Base-by-base conservation (phyloP, 2,797 vertebrate species). In the Trematomus bernacchii region DNA sequence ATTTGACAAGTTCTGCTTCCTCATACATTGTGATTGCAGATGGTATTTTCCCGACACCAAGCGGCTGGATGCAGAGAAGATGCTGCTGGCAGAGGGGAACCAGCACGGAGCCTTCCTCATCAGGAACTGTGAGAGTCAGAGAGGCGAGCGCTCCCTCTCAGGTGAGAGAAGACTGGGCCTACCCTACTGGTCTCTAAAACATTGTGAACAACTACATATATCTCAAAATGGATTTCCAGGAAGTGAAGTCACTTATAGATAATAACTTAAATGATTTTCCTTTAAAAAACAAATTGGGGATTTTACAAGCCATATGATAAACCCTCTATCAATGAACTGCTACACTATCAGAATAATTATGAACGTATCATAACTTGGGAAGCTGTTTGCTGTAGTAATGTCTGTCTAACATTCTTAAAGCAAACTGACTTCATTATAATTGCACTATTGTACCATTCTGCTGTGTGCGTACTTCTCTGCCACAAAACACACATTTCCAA, bases 21-120 rank as follows among this genome's bases (percentile, higher is more conserved):
- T 19, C n/a, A 15, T 50, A 0, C 3, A 15, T 85, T 72, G 70
- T 76, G 55, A 75, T 90, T 77, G 48, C 89, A 99, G 98, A 80
- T 99, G 98, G 97, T 99, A 96, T 90, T 99, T 99, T 87, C 93
- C 95, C 18, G 90, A 96, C 57, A 94, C 94, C n/a, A 98, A 96
- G 85, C 94, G 98, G 90, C 66, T 86, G 89, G 97, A 99, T 86
- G 96, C 98, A 0, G 97, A 99, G 88, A 98, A 95, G 90, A 92
- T 97, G 84, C 92, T 99, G 44, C 30, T 86, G 59, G 82, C 89
- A 23, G 88, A 80, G 61, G 95, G 86, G 79, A 99, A 98, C 80
- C 9, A 40, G 30, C 79, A 93, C 0, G 97, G 98, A 18, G 91
- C 97, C 63, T 99, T 98, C 88, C 94, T 99, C 52, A 93, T 99